These are phyloP conservation scores for Sebastiscus albofasciatus DNA, from an alignment of 2,797 vertebrate species.

Conservation along the genomic window DNA sequence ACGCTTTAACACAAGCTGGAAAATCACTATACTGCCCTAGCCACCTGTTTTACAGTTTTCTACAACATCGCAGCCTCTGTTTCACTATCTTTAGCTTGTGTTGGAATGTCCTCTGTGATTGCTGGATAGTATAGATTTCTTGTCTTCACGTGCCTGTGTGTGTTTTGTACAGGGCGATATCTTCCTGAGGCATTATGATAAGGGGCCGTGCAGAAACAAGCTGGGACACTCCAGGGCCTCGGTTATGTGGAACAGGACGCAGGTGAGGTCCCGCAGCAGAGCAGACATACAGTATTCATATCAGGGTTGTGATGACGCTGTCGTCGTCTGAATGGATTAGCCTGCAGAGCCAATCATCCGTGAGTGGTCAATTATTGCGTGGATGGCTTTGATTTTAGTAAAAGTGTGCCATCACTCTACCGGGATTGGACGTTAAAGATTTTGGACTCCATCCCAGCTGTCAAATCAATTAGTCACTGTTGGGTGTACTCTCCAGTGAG, in stretches of 20 bases:
- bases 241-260: constrained; percentile 97
- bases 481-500: not conserved
- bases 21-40: not conserved
- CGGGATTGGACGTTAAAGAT: constrained; percentile 9
- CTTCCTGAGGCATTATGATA: constrained; percentile 97
- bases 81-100: not conserved
- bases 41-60: not conserved
- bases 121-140: not conserved
- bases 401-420: constrained; percentile 11
- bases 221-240: constrained; percentile 96
- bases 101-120: not conserved
- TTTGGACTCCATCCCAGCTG: constrained; percentile 21
- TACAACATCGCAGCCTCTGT: not conserved
- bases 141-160: not conserved
- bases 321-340: constrained; percentile 10
- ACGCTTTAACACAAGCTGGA: not conserved
- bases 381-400: constrained; percentile 16
- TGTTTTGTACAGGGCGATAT: constrained; percentile 89
- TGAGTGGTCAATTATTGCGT: not conserved
- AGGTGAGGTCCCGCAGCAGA: constrained; percentile 80
- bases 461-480: not conserved
- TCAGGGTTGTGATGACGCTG: constrained; percentile 7
- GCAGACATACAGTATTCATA: not conserved
- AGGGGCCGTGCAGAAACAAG: constrained; percentile 96
- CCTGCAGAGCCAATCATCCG: constrained; percentile 3